These are phyloP conservation scores for Apeltes quadracus DNA, from an alignment of 2,113 vertebrate species.

Conservation along the genomic window DNA sequence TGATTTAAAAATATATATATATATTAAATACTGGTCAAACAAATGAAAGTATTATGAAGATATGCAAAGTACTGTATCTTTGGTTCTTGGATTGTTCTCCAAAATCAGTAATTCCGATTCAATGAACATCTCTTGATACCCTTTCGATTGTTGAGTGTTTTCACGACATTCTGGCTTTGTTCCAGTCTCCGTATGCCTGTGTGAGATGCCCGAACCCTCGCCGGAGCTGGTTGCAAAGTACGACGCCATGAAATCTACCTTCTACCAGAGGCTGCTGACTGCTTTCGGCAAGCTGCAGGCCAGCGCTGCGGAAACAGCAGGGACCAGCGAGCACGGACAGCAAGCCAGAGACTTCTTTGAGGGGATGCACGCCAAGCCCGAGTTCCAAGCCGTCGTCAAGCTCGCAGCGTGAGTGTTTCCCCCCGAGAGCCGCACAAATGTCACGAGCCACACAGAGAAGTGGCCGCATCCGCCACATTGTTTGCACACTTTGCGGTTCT, in stretches of 20 bases:
- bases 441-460: background rate
- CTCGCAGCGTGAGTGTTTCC: conserved; percentile 59
- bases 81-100: conserved; percentile 5
- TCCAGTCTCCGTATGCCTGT: conserved; percentile 77
- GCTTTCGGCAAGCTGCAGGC: conserved; percentile 25
- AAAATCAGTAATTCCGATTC: background rate
- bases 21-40: background rate
- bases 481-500: too few species aligned
- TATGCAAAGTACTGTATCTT: conserved; percentile 1
- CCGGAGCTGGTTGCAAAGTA: conserved; percentile 76
- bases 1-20: conserved; percentile 4
- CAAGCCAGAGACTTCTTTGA: background rate
- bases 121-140: background rate
- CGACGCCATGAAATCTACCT: conserved; percentile 30
- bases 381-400: conserved; percentile 46
- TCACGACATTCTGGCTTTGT: conserved; percentile 2
- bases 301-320: fast-evolving
- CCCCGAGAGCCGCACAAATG: too few species aligned
- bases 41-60: conserved; percentile 2
- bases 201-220: conserved; percentile 37
- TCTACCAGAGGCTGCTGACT: conserved; percentile 61
- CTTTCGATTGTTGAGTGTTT: background rate
- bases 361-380: conserved; percentile 23
- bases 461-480: background rate
- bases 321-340: background rate